Evolutionary conservation across 2,797 vertebrate genomes (phyloP), one percentile per base, ranked within the genome.

Genomic region (Sebastes goodei): DNA sequence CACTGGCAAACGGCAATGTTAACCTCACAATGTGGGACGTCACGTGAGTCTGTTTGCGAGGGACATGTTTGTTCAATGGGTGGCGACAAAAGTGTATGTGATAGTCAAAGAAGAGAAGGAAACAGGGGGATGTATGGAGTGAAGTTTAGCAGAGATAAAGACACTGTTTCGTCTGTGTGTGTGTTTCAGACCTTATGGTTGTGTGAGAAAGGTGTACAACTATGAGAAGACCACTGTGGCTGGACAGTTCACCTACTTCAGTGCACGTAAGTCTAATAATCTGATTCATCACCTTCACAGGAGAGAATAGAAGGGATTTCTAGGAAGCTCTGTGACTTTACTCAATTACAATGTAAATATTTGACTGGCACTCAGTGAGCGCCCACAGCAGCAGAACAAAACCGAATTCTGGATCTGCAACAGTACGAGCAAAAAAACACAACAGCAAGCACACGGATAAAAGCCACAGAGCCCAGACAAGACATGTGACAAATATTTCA

Each of bases 201-300:
- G 96, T 61, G 4, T 46, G 27, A 87, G 9, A 23, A 85, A 91
- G 49, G 5, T 81, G 29, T 96, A 95, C 78, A 74, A 90, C 20
- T 96, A 96, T 59, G 92, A 95, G 89, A 95, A 85, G 88, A 94
- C 94, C 2, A 82, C 25, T 5, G 78, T 92, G 0, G 89, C 95
- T 1, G 96, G 96, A 42, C 79, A 91, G 63, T 96, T 96, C 86
- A 94, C 76, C 59, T 96, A 96, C 90, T 96, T 94, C 92, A 96
- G 96, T 90, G 86, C 88, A 77, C 93, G 96, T 96, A 78, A 94
- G 95, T 94, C 14, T 38, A 2, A 53, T 21, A 2, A 53, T 38
- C 38, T 33, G 27, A 38, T 11, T 49, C 21, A 27, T 46, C 61
- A n/a, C 15, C 21, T 35, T 8, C 23, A 11, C 10, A n/a, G 4